Conservation (phyloP, 2,797 vertebrate genomes). For the Propithecus deckenii region DNA sequence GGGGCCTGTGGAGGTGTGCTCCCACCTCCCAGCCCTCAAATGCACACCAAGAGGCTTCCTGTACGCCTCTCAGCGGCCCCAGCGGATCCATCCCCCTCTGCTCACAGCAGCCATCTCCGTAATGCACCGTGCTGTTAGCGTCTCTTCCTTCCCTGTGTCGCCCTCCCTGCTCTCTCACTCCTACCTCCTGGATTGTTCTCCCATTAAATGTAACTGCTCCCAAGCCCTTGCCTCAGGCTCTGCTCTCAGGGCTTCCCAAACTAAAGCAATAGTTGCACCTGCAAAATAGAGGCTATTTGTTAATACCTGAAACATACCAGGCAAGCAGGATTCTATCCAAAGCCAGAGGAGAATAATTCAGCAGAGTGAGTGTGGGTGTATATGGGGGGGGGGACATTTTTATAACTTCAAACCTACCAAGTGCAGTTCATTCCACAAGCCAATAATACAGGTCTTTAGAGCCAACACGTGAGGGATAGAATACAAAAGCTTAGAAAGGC, state of each 20-base stretch:
- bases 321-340: not conserved
- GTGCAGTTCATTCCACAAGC: not conserved
- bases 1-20: not conserved
- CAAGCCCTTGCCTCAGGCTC: not conserved
- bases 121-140: not conserved
- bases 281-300: not conserved
- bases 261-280: not conserved
- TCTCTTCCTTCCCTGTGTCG: not conserved
- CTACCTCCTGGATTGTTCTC: not conserved
- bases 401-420: not conserved
- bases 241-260: not conserved
- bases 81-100: not conserved
- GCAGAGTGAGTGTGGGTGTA: not conserved
- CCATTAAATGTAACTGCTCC: not conserved
- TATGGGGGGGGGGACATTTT: not conserved
- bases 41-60: not conserved
- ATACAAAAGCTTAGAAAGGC: not conserved
- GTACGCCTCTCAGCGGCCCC: not conserved
- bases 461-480: not conserved
- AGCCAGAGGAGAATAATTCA: not conserved
- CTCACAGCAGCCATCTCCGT: not conserved
- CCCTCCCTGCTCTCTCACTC: not conserved
- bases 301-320: not conserved
- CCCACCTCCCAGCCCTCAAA: not conserved
- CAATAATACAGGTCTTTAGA: not conserved